phyloP scores from a whole-genome alignment of 2,113 vertebrate species.

The Trogon melanurus region DNA sequence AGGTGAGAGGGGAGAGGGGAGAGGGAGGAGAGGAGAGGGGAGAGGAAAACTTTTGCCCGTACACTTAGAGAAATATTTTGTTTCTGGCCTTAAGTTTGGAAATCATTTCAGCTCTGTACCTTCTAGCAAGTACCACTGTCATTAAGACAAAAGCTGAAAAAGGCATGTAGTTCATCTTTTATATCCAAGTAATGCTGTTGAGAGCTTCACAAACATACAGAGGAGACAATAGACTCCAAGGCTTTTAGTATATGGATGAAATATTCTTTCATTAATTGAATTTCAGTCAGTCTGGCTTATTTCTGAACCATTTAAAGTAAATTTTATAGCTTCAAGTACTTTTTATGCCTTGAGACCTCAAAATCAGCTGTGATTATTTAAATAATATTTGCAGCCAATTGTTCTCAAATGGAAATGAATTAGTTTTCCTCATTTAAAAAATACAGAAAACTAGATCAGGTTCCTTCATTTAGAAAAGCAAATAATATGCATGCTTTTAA shows the following conservation, averaged over 20 bases:
- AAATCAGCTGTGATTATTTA: background rate
- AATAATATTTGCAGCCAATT: background rate
- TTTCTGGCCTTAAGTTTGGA: background rate
- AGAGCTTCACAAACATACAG: background rate
- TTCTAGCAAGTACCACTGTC: background rate
- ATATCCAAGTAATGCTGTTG: background rate
- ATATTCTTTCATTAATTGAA: conserved; percentile 23
- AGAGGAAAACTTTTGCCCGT: background rate
- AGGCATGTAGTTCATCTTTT: background rate
- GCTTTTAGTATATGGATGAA: background rate
- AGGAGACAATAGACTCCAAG: background rate
- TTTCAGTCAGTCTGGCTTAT: background rate
- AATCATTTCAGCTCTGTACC: background rate
- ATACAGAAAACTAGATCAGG: background rate
- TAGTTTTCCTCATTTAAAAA: background rate
- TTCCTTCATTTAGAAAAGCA: background rate
- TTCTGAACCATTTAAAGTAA: background rate
- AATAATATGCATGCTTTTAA: background rate
- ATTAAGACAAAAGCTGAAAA: background rate
- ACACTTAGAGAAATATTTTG: background rate
- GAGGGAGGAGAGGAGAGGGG: background rate
- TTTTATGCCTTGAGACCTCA: background rate
- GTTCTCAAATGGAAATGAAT: background rate
- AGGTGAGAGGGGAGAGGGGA: fast-evolving
- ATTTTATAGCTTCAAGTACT: background rate